Percentiles rank a stretch among this genome's conserved stretches.
Evolutionary conservation across 2,113 vertebrate genomes (phyloP).

Genomic region (Diphyllodes magnificus): DNA sequence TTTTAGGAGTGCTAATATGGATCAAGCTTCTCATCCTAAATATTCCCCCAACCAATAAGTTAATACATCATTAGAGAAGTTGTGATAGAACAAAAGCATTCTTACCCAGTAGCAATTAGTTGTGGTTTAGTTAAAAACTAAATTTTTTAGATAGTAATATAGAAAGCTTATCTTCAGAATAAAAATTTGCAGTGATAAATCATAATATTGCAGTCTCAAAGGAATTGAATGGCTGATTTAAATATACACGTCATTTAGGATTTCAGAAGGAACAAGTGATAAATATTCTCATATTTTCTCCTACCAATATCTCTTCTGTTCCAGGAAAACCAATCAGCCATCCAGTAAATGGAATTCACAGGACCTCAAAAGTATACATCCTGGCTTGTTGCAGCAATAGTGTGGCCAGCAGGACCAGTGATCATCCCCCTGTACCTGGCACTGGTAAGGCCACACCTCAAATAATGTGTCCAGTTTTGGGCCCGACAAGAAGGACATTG

Average conservation of each 20-base stretch:
- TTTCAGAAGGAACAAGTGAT: neutral
- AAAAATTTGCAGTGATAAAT: neutral
- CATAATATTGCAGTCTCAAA: neutral
- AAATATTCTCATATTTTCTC: neutral
- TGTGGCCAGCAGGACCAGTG: neutral
- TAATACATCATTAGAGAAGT: neutral
- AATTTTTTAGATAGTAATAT: neutral
- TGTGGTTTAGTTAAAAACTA: neutral
- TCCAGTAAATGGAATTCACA: neutral
- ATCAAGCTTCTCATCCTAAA: neutral
- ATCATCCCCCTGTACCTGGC: accelerated
- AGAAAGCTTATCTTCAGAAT: neutral
- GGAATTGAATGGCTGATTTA: neutral
- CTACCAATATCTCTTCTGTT: neutral
- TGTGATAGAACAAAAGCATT: neutral
- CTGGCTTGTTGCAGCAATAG: neutral
- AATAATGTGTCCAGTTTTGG: neutral
- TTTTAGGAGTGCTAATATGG: neutral
- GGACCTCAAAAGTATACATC: neutral
- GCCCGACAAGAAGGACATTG: accelerated
- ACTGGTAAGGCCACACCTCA: neutral
- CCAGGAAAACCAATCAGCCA: neutral
- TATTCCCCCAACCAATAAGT: neutral
- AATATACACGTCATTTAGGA: neutral
- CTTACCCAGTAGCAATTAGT: neutral